Percentiles rank a stretch among this genome's conserved stretches.
Conservation (phyloP, 1,140 invertebrate species). For the Augochlora pura region DNA sequence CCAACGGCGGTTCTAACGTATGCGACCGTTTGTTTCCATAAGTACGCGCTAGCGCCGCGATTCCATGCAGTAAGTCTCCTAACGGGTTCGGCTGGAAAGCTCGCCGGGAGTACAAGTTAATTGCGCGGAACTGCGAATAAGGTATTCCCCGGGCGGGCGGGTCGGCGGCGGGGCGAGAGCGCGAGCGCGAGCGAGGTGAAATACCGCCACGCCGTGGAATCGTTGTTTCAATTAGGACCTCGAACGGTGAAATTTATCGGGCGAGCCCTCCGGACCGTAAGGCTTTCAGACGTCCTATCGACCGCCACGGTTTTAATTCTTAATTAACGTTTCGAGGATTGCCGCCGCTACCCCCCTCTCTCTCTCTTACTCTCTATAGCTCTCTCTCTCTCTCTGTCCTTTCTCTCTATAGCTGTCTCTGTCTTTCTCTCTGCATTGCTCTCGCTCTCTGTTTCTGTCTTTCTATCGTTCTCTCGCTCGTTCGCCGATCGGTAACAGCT, state of each 20-base stretch:
- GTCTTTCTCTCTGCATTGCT: too few species aligned
- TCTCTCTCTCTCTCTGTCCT: too few species aligned
- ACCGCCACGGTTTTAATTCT: background rate
- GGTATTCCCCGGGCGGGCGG: constrained; percentile 23
- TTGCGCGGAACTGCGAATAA: constrained; percentile 51
- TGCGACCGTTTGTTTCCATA: constrained; percentile 48
- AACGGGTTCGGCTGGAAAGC: constrained; percentile 44
- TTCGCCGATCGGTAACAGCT: background rate
- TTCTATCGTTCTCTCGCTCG: too few species aligned
- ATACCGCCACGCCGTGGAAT: constrained; percentile 33
- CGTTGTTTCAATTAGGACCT: constrained; percentile 48
- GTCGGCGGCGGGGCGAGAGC: too few species aligned
- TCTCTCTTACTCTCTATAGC: too few species aligned
- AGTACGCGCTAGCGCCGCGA: constrained; percentile 40
- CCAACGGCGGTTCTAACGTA: constrained; percentile 35
- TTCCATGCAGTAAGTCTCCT: constrained; percentile 44
- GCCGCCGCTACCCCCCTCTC: background rate
- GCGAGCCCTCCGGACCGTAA: background rate
- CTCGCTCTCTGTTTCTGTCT: too few species aligned
- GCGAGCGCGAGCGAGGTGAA: constrained; percentile 14
- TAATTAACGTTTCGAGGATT: background rate
- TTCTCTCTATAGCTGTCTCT: too few species aligned
- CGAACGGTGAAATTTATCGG: constrained; percentile 34
- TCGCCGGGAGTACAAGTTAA: constrained; percentile 39
- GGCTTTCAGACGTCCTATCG: background rate